Evolutionary conservation across 2,113 vertebrate genomes (phyloP), one percentile per base, ranked within the genome.

Genomic region (Thunnus thynnus): DNA sequence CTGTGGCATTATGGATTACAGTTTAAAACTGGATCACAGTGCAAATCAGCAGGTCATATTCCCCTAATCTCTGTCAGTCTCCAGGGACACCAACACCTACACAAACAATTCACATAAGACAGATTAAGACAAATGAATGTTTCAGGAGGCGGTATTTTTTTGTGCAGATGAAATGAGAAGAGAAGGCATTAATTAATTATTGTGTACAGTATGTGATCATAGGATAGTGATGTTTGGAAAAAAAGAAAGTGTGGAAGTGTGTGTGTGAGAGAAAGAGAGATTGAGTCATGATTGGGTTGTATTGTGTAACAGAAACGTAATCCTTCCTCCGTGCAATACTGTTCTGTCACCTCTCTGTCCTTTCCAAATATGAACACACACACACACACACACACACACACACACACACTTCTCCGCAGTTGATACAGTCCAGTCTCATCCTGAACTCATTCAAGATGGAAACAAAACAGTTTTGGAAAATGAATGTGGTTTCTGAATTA

Each of bases 241-340:
- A 47, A 64, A 44, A 13, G 8, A 44, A 44, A 9, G 3, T 50
- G 8, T 47, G 16, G 27, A 51, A 5, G 62, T 30, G 30, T 10
- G 48, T 69, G 47, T 51, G 75, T 61, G 58, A n/a, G 57, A 2
- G 36, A 7, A 41, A 9, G 36, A 30, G 27, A 30, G 27, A 20
- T 7, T 56, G 56, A 30, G 32, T 61, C 51, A 25, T 57, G 82
- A 81, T 67, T 80, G 66, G n/a, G 68, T 62, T 32, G 54, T 77
- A 44, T 56, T 73, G 50, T 72, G 68, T 5, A 48, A 50, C 30
- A 50, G 5, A 4, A 78, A 56, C 69, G n/a, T 71, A 87, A 78
- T 87, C 68, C 41, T 27, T 79, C 78, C 60, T 72, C 22, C 7
- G 27, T 64, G 64, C 56, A 86, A 73, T 84, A 71, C 76, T 77